phyloP scores from a whole-genome alignment of 2,113 vertebrate genomes.

The Theristicus caerulescens region DNA sequence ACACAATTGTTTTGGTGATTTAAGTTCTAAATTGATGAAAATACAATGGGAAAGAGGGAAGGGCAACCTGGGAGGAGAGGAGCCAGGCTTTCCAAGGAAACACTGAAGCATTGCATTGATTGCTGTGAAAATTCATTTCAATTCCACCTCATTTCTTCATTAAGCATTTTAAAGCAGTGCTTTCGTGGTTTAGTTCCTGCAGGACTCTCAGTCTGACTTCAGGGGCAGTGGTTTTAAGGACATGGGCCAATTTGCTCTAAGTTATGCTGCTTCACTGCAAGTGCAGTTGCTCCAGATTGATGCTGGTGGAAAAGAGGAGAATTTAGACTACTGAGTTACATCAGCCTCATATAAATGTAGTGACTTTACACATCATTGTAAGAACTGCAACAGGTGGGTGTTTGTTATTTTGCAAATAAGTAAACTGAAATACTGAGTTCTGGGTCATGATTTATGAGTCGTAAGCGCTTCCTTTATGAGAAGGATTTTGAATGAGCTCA shows the following conservation, averaged over 20 bases:
- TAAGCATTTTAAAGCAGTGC: not conserved
- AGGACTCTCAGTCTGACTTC: not conserved
- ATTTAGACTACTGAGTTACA: not conserved
- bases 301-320: not conserved
- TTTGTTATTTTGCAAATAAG: not conserved
- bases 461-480: not conserved
- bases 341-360: not conserved
- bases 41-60: not conserved
- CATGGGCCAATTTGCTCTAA: not conserved
- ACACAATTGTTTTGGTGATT: constrained; percentile 45
- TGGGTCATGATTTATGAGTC: not conserved
- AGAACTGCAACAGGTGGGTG: not conserved
- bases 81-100: constrained; percentile 10
- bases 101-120: not conserved
- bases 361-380: not conserved
- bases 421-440: not conserved
- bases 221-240: not conserved
- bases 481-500: not conserved
- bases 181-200: not conserved
- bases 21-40: constrained; percentile 43
- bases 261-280: not conserved
- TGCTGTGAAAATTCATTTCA: constrained; percentile 18
- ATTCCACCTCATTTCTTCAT: not conserved
- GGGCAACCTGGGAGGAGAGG: not conserved
- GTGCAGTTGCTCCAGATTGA: not conserved